A percentile compares a stretch with the other conserved stretches of the same genome.
phyloP scores from a whole-genome alignment of 2,113 vertebrate species.

The Azemiops feae region DNA sequence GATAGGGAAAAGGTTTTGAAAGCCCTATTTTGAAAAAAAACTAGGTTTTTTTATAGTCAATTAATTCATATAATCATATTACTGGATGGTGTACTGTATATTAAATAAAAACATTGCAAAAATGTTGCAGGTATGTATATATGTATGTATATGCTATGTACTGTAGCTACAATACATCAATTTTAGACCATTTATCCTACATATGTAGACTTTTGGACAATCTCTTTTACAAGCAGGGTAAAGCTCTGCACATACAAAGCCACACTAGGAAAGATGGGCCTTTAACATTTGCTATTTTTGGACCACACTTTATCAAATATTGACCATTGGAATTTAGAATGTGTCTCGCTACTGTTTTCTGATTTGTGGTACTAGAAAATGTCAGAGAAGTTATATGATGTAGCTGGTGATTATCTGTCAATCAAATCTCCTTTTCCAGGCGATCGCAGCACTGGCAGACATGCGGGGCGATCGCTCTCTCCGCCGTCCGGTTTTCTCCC shows the following conservation, averaged over 20 bases:
- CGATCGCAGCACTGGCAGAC: no score
- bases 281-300: not conserved
- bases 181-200: not conserved
- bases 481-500: no score
- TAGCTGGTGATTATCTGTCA: not conserved
- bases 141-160: no score
- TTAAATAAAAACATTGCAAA: not conserved
- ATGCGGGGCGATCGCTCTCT: no score
- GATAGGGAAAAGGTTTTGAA: not conserved
- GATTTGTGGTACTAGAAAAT: not conserved
- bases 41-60: not conserved
- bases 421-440: not conserved
- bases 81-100: not conserved
- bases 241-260: no score
- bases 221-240: no score
- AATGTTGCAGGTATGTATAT: not conserved
- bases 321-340: not conserved
- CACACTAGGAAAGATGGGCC: not conserved
- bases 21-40: not conserved
- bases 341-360: not conserved
- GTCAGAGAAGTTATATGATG: not conserved
- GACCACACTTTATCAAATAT: not conserved
- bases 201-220: no score
- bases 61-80: not conserved
- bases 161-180: not conserved